Evolutionary conservation across 2,113 vertebrate species (phyloP).

Genomic region (Poeciliopsis turrubarensis): DNA sequence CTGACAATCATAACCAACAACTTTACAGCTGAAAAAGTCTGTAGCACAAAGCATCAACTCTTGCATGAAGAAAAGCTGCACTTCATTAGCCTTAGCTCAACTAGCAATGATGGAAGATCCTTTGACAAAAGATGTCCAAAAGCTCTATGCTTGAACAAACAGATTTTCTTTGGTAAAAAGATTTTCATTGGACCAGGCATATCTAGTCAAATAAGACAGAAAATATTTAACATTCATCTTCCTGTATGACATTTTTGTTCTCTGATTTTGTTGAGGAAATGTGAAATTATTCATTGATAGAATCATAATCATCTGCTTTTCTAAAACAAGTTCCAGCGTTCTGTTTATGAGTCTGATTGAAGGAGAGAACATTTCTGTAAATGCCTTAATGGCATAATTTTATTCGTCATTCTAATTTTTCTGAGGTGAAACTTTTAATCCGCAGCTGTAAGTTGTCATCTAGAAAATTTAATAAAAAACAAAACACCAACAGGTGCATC

Average conservation of each 20-base stretch:
- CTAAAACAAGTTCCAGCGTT: no score
- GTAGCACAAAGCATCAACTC: background rate
- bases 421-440: background rate
- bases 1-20: constrained; percentile 37
- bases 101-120: background rate
- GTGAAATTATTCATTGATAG: no score
- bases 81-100: background rate
- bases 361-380: background rate
- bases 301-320: no score
- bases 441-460: background rate
- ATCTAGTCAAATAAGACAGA: no score
- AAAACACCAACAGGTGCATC: background rate
- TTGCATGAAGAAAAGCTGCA: background rate
- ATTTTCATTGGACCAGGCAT: background rate
- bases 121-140: background rate
- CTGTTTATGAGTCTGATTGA: no score
- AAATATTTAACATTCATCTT: no score
- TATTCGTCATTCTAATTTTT: background rate
- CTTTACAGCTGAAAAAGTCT: background rate
- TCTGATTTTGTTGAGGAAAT: no score
- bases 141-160: background rate
- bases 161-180: background rate
- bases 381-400: background rate
- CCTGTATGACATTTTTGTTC: no score
- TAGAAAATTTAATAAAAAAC: background rate